A percentile compares a stretch with the other conserved stretches of the same genome.
phyloP scores from a whole-genome alignment of 2,888 invertebrate species.

The Himalopsyche japonica region DNA sequence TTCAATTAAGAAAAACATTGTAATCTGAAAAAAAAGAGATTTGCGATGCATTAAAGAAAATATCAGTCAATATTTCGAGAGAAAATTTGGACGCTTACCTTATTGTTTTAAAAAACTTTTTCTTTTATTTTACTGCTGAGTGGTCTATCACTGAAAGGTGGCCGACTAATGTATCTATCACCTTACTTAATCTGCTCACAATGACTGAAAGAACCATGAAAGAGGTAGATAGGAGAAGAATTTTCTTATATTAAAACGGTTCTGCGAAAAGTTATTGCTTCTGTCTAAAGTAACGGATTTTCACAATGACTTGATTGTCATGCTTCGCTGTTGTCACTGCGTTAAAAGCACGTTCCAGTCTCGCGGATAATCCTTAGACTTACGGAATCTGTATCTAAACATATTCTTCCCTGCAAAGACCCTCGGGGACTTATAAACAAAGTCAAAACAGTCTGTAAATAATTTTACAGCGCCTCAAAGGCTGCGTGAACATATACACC shows the following conservation, averaged over 20 bases:
- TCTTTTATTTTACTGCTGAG: too few species aligned
- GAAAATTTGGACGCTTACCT: too few species aligned
- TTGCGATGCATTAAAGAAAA: too few species aligned
- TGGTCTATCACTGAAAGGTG: too few species aligned
- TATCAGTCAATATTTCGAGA: too few species aligned
- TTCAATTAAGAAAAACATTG: too few species aligned
- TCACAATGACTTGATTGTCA: neutral
- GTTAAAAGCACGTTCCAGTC: neutral
- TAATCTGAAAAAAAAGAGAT: too few species aligned
- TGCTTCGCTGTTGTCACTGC: neutral
- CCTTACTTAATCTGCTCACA: too few species aligned
- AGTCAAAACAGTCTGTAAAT: neutral
- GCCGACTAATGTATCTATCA: too few species aligned
- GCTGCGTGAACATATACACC: neutral
- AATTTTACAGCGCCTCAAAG: neutral
- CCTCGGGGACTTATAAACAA: neutral
- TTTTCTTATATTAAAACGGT: neutral
- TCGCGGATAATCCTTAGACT: neutral
- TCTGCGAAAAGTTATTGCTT: neutral
- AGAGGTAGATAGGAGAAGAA: neutral
- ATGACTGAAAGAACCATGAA: neutral
- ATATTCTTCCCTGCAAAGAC: neutral
- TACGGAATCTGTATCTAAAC: neutral
- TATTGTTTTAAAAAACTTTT: too few species aligned
- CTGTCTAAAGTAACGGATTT: neutral